Percentiles rank a stretch among this genome's conserved stretches.
These are phyloP conservation scores for Eumerus sabulonum DNA, from an alignment of 2,888 invertebrate genomes.

Conservation along the genomic window DNA sequence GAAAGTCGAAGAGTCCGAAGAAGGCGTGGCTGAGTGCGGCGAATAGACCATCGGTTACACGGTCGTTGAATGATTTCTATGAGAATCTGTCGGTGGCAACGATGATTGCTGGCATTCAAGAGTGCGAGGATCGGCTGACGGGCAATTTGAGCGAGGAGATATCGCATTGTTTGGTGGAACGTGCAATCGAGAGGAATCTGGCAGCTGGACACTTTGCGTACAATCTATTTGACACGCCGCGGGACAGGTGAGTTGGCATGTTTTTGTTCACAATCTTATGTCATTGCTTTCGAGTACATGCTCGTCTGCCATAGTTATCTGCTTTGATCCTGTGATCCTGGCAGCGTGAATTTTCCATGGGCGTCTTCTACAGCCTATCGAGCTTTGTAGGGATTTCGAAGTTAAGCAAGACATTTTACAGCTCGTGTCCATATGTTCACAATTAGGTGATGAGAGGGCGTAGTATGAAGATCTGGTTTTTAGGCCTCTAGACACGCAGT, in stretches of 20 bases:
- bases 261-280: background rate
- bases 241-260: slow-evolving; percentile 71
- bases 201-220: slow-evolving; percentile 74
- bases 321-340: too few relatives aligned
- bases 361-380: too few relatives aligned
- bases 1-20: slow-evolving; percentile 75
- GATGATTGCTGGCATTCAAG: slow-evolving; percentile 71
- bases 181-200: slow-evolving; percentile 73
- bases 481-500: too few relatives aligned
- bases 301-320: too few relatives aligned
- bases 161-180: slow-evolving; percentile 75
- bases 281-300: too few relatives aligned
- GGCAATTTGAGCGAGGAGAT: slow-evolving; percentile 74
- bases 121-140: slow-evolving; percentile 73
- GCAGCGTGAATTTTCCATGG: too few relatives aligned
- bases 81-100: slow-evolving; percentile 76
- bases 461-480: too few relatives aligned
- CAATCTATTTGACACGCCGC: slow-evolving; percentile 74
- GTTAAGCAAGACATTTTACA: too few relatives aligned
- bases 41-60: slow-evolving; percentile 74
- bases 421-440: too few relatives aligned
- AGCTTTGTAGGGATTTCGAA: too few relatives aligned
- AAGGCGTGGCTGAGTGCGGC: slow-evolving; percentile 73
- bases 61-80: slow-evolving; percentile 78
- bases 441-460: too few relatives aligned